phyloP scores from a whole-genome alignment of 2,113 vertebrate species.

The Coregonus clupeaformis region DNA sequence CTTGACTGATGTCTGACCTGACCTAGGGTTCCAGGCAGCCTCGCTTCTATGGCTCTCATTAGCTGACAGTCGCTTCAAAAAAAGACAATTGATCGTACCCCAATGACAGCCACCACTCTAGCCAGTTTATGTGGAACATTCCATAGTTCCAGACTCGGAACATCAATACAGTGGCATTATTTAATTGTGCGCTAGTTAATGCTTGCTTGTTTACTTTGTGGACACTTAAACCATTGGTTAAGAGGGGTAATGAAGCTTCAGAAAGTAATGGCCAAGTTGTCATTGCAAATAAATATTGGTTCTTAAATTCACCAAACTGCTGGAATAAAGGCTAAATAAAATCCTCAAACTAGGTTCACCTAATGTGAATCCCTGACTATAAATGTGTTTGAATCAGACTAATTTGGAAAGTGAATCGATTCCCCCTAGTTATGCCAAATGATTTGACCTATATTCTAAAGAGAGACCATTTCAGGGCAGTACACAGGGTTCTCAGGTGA shows the following conservation, averaged over 20 bases:
- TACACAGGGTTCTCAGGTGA: background rate
- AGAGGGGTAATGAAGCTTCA: background rate
- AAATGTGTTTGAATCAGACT: background rate
- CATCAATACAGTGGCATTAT: conserved; percentile 37
- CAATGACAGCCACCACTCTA: background rate
- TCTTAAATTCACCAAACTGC: no score
- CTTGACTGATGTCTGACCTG: background rate
- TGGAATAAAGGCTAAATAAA: no score
- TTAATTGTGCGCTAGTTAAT: background rate
- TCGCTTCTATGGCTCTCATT: conserved; percentile 3
- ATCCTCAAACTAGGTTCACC: background rate
- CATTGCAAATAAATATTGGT: no score
- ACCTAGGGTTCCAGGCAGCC: background rate
- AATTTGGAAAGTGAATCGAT: background rate
- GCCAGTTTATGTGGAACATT: conserved; percentile 37
- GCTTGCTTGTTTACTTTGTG: background rate
- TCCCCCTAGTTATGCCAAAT: background rate
- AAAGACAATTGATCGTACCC: conserved; percentile 17
- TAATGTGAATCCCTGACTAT: background rate
- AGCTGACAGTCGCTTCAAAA: conserved; percentile 5
- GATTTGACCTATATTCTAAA: background rate
- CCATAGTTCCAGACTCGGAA: conserved; percentile 27
- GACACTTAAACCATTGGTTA: background rate
- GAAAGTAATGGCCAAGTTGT: background rate
- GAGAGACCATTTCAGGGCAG: background rate